Evolutionary conservation across 2,797 vertebrate species (phyloP).

Genomic region (Babyrousa celebensis): DNA sequence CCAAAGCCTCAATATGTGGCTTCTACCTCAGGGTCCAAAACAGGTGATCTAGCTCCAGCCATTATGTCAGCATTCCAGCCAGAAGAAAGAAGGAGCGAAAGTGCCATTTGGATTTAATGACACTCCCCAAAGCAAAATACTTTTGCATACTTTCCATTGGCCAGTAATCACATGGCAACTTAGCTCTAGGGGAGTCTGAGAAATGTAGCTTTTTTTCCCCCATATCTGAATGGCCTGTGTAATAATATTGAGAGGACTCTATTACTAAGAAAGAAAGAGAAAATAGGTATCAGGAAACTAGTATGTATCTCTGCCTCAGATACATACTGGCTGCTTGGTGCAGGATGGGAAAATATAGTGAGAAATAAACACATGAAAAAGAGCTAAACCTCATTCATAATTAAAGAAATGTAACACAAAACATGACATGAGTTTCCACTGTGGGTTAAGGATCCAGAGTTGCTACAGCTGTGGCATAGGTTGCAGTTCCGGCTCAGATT

Average conservation of each 20-base stretch:
- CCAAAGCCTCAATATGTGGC: background rate
- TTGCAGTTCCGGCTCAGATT: too few relatives aligned
- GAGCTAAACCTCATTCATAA: background rate
- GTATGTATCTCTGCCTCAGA: background rate
- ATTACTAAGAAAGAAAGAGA: conserved; percentile 49
- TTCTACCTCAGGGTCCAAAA: background rate
- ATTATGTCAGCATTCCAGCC: background rate
- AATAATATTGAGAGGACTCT: conserved; percentile 46
- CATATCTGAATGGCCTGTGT: background rate
- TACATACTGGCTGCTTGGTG: background rate
- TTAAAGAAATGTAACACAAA: background rate
- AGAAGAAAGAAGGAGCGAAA: background rate
- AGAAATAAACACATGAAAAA: background rate
- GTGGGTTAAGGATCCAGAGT: too few relatives aligned
- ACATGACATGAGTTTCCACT: background rate
- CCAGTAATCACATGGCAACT: background rate
- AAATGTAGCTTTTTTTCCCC: background rate
- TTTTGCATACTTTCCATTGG: background rate
- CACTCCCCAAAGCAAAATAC: conserved; percentile 15
- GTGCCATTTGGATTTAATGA: background rate
- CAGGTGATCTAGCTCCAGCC: background rate
- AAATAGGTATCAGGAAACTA: background rate
- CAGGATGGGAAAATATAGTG: background rate
- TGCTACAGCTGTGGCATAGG: too few relatives aligned
- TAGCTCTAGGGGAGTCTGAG: background rate